phyloP scores from a whole-genome alignment of 2,888 invertebrate genomes.

The Philaethria dido region DNA sequence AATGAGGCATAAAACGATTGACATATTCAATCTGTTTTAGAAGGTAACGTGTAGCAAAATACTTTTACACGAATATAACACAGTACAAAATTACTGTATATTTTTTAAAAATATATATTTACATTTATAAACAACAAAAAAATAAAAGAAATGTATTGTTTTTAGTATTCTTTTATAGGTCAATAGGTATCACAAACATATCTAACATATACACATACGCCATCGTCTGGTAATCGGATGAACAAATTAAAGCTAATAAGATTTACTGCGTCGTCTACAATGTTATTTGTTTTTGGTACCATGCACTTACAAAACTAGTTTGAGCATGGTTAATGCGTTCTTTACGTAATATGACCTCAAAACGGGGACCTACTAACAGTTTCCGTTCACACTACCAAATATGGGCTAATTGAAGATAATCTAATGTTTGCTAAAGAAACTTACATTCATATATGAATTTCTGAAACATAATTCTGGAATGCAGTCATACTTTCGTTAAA shows the following conservation, averaged over 20 bases:
- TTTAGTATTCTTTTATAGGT: background rate
- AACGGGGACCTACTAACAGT: conserved; percentile 46
- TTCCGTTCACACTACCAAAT: conserved; percentile 49
- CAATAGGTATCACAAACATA: background rate
- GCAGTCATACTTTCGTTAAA: conserved; percentile 32
- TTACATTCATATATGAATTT: conserved; percentile 37
- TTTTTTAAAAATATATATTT: background rate
- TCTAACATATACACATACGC: conserved; percentile 6
- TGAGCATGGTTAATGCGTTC: conserved; percentile 46
- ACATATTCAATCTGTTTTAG: conserved; percentile 4
- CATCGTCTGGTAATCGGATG: conserved; percentile 32
- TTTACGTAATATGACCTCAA: conserved; percentile 49
- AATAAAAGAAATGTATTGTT: background rate
- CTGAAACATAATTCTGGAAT: conserved; percentile 33
- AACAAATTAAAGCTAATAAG: conserved; percentile 48
- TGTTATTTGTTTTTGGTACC: conserved; percentile 77
- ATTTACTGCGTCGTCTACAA: conserved; percentile 65
- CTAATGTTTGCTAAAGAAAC: conserved; percentile 45
- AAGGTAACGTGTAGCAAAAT: conserved; percentile 14
- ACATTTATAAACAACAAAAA: background rate
- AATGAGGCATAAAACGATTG: conserved; percentile 6
- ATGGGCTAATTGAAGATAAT: conserved; percentile 49
- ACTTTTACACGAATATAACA: conserved; percentile 2
- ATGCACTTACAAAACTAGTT: conserved; percentile 67
- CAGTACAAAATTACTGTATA: background rate